Base-by-base conservation (phyloP, 2,888 invertebrate genomes). In the Pollenia griseotomentosa region DNA sequence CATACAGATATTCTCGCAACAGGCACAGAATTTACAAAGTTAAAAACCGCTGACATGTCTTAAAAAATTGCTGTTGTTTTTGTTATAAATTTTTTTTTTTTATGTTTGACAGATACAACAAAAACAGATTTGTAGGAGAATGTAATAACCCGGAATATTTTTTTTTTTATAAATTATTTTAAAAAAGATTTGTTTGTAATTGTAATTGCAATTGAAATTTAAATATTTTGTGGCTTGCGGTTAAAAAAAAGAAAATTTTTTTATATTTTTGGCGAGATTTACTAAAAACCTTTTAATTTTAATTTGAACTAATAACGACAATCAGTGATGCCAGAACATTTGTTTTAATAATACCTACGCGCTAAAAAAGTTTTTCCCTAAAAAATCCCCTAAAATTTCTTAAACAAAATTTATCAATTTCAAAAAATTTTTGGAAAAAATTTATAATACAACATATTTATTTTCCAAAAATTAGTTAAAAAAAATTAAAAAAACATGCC, bases 31-130 rank as follows among this genome's bases (percentile, higher is more conserved):
- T 66, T 57, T 42, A n/a, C 9, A 59, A 23, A 61, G n/a, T 84
- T 79, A 16, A 61, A 84, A 84, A 86, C 80, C 68, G 87, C 87
- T 84, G 83, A 87, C 87, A 74, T 33, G 66, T 61, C 51, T 66
- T 63, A 71, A 80, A 83, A 66, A 68, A 16, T 55, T 19, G 33
- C 23, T 55, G 68, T 75, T 59, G 19, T 48, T 81, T 16, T 74
- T 51, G 7, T 40, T 68, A 48, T 55, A 19, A 19, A 19, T 40
- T 46, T n/a, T n/a, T 33, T 68, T 51, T 70, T 53, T 71, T 8
- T 63, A 33, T 53, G 53, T 77, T 63, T 51, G 77, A 83, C 77
- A 83, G 65, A 7, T 16, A 73, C 42, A 73, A 77, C 59, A 68
- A 71, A 78, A 55, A 46, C 33, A 70, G 55, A 57, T 57, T 75